phyloP scores from a whole-genome alignment of 2,888 invertebrate genomes.

The Epistrophe grossulariae region DNA sequence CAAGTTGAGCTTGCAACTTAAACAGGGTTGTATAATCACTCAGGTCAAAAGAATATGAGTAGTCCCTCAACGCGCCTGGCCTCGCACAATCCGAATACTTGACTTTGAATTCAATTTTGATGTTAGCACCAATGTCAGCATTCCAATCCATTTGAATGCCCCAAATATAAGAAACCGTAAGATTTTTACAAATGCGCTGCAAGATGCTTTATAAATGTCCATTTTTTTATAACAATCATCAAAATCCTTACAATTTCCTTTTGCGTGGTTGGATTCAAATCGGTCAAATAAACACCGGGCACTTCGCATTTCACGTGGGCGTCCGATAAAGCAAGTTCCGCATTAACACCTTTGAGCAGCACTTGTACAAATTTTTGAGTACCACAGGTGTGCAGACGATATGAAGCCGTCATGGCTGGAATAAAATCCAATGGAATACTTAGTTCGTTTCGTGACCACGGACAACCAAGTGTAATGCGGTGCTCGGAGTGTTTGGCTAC shows the following conservation, averaged over 20 bases:
- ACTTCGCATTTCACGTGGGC: conserved; percentile 86
- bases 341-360: conserved; percentile 86
- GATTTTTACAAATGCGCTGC: conserved; percentile 89
- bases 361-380: conserved; percentile 94
- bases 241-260: conserved; percentile 85
- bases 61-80: conserved; percentile 83
- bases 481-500: conserved; percentile 89
- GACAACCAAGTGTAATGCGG: conserved; percentile 91
- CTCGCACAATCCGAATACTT: conserved; percentile 84
- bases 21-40: conserved; percentile 94
- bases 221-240: conserved; percentile 6
- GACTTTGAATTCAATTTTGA: conserved; percentile 87
- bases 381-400: conserved; percentile 93
- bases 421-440: conserved; percentile 91
- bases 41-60: conserved; percentile 91
- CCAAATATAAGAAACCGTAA: conserved; percentile 93
- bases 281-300: conserved; percentile 86
- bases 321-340: conserved; percentile 84
- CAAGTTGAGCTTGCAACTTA: conserved; percentile 88
- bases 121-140: conserved; percentile 85
- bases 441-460: conserved; percentile 90
- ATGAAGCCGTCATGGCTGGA: conserved; percentile 91
- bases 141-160: conserved; percentile 89
- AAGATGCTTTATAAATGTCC: conserved; percentile 64
- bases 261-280: conserved; percentile 87